Evolutionary conservation across 2,888 invertebrate genomes (phyloP), one percentile per base, ranked within the genome.

Genomic region (Allacma fusca): DNA sequence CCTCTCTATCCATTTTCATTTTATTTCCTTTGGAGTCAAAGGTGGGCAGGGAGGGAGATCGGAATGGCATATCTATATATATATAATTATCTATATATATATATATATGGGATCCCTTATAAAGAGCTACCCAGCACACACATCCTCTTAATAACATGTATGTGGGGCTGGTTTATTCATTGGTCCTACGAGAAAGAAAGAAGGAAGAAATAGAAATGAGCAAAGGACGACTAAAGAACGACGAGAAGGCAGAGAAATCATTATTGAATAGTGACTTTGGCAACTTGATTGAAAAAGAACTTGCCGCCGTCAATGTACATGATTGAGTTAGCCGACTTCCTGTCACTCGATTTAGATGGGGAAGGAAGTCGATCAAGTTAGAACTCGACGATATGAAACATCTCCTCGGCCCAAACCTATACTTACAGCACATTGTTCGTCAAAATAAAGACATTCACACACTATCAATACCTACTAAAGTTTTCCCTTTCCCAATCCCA

Each of bases 271-370:
- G 71, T 50, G 71, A 44, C 71, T 71, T 26, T 21, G 67, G 75
- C 26, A 76, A 62, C 43, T 71, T 76, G 76, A 76, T 76, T 76
- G 76, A 70, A 70, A 70, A 76, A 71, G 64, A 76, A 64, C 62
- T 69, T 40, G 62, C 70, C 44, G 64, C 57, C 67, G 50, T 70
- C 62, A 64, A 57, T 26, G 28, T 64, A 69, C 64, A 64, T 76
- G 70, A 76, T 76, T 76, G 70, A 76, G 76, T 76, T 76, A 76
- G 57, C 64, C 71, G 43, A 64, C 70, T 71, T 76, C 76, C 76
- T 76, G 76, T 71, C 76, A 71, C 29, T 71, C 43, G 44, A 76
- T 59, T 76, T 69, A 21, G n/a, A 29, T 68, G 43, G 50, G 64
- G 21, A 44, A 44, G 50, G 68, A 75, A 75, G 69, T 69, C 76